Percentiles rank a stretch among this genome's conserved stretches.
phyloP scores from a whole-genome alignment of 1,140 invertebrate species.

The Psilanteris sp. region DNA sequence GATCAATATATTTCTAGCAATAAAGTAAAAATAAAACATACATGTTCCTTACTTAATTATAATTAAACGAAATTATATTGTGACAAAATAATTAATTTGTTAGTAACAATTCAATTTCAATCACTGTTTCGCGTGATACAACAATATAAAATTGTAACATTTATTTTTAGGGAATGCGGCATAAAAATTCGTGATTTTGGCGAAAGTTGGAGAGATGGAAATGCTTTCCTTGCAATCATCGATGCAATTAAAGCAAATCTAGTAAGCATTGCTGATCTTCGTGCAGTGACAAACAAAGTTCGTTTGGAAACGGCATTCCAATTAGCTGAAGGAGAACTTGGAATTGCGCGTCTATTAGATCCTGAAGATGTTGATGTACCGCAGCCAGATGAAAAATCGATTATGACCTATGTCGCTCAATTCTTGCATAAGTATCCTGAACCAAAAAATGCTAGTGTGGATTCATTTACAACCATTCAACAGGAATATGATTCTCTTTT shows the following conservation, averaged over 20 bases:
- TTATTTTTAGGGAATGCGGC: constrained; percentile 89
- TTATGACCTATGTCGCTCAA: constrained; percentile 99
- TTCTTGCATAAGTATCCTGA: constrained; percentile 97
- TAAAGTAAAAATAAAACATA: too few species aligned
- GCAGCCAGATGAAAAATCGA: constrained; percentile 98
- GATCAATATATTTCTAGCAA: too few species aligned
- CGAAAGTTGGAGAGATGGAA: constrained; percentile 97
- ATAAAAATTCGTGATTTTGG: constrained; percentile 97
- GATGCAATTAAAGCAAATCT: constrained; percentile 96
- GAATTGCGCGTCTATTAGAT: constrained; percentile 95
- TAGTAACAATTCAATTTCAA: too few species aligned
- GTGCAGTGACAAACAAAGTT: constrained; percentile 87
- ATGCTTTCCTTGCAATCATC: constrained; percentile 97
- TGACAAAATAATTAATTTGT: too few species aligned
- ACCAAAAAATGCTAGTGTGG: constrained; percentile 84
- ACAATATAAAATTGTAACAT: too few species aligned
- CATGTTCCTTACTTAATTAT: too few species aligned
- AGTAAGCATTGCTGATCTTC: constrained; percentile 91
- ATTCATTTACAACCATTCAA: constrained; percentile 87
- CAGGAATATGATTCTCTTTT: constrained; percentile 89
- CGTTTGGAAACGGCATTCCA: constrained; percentile 96
- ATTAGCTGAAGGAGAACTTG: constrained; percentile 94
- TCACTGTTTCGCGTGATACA: too few species aligned
- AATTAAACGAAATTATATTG: too few species aligned
- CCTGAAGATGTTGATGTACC: constrained; percentile 98